Evolutionary conservation across 2,113 vertebrate genomes (phyloP).

Genomic region (Danionella cerebrum): DNA sequence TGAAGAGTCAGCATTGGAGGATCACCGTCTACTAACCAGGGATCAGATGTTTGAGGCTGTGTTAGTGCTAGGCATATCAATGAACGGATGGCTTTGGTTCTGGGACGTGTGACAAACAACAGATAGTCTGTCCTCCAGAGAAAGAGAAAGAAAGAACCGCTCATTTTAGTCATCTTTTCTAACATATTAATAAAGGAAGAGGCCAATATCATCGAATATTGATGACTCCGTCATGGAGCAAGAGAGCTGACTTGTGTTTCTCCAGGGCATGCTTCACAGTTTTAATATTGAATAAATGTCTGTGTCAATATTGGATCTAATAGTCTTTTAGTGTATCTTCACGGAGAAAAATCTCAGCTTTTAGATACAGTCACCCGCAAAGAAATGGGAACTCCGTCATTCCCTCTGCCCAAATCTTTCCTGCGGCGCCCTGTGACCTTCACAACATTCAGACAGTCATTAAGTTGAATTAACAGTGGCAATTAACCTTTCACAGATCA

Average conservation of each 20-base stretch:
- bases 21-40: constrained; percentile 9
- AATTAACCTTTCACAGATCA: constrained; percentile 36
- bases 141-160: not conserved
- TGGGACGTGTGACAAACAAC: not conserved
- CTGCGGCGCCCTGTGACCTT: constrained; percentile 24
- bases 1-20: constrained; percentile 1
- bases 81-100: not conserved
- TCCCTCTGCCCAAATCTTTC: not conserved
- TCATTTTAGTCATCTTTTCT: constrained; percentile 24
- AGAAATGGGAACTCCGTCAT: constrained; percentile 17
- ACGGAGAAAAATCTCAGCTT: too few relatives aligned
- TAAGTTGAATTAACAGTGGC: constrained; percentile 31
- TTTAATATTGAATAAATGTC: constrained; percentile 42
- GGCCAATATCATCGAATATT: constrained; percentile 32
- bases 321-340: constrained; percentile 2
- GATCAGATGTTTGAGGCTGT: constrained; percentile 1
- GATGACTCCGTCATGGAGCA: not conserved
- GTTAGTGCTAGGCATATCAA: not conserved
- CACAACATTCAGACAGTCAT: constrained; percentile 26
- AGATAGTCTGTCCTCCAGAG: not conserved
- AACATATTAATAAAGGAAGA: constrained; percentile 38
- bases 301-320: constrained; percentile 34
- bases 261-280: constrained; percentile 29
- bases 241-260: constrained; percentile 26
- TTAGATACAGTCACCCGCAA: not conserved